These are phyloP conservation scores for Hippopotamus amphibius DNA, from an alignment of 2,113 vertebrate genomes.

Conservation along the genomic window DNA sequence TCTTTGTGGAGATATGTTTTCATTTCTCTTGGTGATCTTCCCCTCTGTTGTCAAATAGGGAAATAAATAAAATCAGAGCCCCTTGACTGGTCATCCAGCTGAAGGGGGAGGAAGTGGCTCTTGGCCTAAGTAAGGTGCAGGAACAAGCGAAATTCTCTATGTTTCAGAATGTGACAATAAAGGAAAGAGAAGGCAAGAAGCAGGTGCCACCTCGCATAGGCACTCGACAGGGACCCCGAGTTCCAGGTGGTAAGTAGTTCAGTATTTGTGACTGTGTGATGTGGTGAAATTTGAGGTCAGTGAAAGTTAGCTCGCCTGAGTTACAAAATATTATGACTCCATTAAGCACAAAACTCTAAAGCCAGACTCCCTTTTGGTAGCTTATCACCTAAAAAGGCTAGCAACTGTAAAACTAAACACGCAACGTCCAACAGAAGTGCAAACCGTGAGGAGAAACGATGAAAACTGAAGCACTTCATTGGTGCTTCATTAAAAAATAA, in stretches of 20 bases:
- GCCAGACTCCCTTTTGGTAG: background rate
- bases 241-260: background rate
- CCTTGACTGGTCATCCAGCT: background rate
- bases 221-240: background rate
- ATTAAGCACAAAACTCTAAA: background rate
- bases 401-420: background rate
- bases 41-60: background rate
- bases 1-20: background rate
- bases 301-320: background rate
- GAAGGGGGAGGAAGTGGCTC: background rate
- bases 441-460: background rate
- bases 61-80: background rate
- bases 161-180: background rate
- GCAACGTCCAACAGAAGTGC: background rate
- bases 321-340: background rate
- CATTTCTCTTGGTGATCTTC: background rate
- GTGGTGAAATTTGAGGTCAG: background rate
- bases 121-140: background rate
- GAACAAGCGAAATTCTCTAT: background rate
- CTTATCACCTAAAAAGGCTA: background rate
- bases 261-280: background rate
- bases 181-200: background rate
- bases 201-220: background rate
- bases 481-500: background rate
- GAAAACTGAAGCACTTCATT: background rate